Conservation (phyloP, 2,797 vertebrate species). For the Toxotes lorentzi region DNA sequence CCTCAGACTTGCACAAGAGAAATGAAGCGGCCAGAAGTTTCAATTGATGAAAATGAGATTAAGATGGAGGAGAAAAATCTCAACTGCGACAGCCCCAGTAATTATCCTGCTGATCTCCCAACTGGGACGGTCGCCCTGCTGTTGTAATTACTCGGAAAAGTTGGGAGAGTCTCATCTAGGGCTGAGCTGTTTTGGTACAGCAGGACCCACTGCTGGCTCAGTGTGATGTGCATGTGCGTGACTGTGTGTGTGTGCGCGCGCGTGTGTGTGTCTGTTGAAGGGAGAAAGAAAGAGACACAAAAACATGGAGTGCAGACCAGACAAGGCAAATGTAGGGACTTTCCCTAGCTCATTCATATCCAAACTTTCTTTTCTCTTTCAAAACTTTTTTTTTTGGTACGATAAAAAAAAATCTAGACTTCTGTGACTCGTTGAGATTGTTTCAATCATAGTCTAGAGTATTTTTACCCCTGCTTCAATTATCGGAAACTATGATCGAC, state of each 20-base stretch:
- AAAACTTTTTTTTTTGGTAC: constrained; percentile 10
- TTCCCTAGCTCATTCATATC: constrained; percentile 53
- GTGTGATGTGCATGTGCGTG: constrained; percentile 5
- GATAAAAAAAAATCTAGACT: background rate
- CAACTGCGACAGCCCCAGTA: constrained; percentile 2
- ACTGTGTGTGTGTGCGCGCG: background rate
- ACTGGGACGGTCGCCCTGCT: background rate
- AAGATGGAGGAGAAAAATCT: constrained; percentile 5
- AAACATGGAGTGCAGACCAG: constrained; percentile 52
- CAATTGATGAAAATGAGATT: constrained; percentile 1
- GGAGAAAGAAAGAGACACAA: constrained; percentile 24
- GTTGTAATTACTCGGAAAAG: constrained; percentile 47
- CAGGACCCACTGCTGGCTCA: constrained; percentile 35
- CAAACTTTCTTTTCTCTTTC: constrained; percentile 17
- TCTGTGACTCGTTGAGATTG: background rate
- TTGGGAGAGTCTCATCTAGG: constrained; percentile 43
- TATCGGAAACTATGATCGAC: background rate
- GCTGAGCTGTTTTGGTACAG: constrained; percentile 50
- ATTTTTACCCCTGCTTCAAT: background rate
- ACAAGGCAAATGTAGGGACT: constrained; percentile 57
- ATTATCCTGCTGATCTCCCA: constrained; percentile 12
- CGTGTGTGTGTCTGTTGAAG: constrained; percentile 10
- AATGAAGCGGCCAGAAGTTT: background rate
- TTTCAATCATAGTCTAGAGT: background rate
- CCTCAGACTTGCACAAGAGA: background rate